Evolutionary conservation across 2,888 invertebrate species (phyloP).

Genomic region (Drosophila mimica): DNA sequence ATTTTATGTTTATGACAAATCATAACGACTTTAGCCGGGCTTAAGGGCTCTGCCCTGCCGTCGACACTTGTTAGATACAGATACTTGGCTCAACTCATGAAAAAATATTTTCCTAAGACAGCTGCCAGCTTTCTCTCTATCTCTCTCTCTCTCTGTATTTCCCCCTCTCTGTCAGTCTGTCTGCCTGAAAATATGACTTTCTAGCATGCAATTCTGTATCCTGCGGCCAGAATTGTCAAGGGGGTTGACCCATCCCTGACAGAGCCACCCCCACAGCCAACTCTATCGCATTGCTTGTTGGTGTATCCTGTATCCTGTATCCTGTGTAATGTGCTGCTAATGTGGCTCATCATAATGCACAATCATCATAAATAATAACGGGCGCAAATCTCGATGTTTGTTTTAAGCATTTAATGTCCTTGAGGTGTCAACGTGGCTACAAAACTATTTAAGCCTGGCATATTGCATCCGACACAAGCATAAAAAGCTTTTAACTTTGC

Average conservation of each 20-base stretch:
- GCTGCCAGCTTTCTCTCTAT: conserved; percentile 28
- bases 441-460: conserved; percentile 20
- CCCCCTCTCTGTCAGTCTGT: conserved; percentile 10
- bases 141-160: neutral
- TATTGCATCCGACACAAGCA: neutral
- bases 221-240: conserved; percentile 13
- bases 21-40: conserved; percentile 77
- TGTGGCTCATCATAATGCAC: conserved; percentile 70
- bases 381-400: conserved; percentile 42
- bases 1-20: conserved; percentile 81
- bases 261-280: conserved; percentile 15
- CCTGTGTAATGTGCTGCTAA: conserved; percentile 68
- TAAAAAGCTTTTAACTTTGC: neutral
- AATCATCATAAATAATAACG: conserved; percentile 75
- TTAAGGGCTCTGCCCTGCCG: conserved; percentile 70
- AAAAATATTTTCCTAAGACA: conserved; percentile 58
- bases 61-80: conserved; percentile 74
- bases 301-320: conserved; percentile 46
- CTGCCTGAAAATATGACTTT: conserved; percentile 67
- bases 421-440: conserved; percentile 32
- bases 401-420: conserved; percentile 16
- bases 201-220: conserved; percentile 59
- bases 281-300: conserved; percentile 29
- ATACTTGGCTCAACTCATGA: conserved; percentile 57
- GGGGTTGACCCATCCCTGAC: conserved; percentile 4